Conservation (phyloP, 2,797 vertebrate species). For the Artibeus jamaicensis region DNA sequence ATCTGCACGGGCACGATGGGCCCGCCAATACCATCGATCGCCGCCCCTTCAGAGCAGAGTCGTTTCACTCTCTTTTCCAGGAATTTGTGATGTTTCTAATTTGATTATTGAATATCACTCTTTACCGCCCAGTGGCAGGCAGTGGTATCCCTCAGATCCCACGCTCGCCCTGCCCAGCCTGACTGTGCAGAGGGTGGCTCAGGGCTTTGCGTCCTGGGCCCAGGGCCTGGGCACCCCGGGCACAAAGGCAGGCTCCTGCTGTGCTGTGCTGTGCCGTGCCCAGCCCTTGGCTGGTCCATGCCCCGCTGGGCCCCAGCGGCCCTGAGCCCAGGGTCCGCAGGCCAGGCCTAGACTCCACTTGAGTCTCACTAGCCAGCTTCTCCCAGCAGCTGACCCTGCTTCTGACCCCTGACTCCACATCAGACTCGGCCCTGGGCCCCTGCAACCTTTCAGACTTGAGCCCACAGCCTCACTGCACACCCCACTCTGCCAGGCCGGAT, state of each 20-base stretch:
- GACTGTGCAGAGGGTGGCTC: neutral
- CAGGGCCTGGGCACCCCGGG: neutral
- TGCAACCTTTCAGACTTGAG: neutral
- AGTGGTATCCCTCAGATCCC: neutral
- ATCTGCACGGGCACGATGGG: neutral
- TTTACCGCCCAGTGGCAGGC: neutral
- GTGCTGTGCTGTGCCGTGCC: neutral
- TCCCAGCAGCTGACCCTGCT: neutral
- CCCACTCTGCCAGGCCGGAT: neutral
- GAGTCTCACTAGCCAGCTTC: neutral
- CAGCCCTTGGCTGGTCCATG: neutral
- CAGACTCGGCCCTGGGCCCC: neutral
- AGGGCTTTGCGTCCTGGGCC: neutral
- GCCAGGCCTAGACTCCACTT: neutral
- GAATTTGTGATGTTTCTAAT: neutral
- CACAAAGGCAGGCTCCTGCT: neutral
- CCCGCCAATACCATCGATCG: neutral
- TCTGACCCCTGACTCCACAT: neutral
- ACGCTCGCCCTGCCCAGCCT: neutral
- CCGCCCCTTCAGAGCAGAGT: neutral
- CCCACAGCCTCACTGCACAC: rapidly evolving
- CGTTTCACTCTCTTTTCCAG: neutral
- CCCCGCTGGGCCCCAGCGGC: neutral
- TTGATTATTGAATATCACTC: neutral
- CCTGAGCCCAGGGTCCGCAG: neutral